Base-by-base conservation (phyloP, 2,113 vertebrate species). In the Numenius arquata region DNA sequence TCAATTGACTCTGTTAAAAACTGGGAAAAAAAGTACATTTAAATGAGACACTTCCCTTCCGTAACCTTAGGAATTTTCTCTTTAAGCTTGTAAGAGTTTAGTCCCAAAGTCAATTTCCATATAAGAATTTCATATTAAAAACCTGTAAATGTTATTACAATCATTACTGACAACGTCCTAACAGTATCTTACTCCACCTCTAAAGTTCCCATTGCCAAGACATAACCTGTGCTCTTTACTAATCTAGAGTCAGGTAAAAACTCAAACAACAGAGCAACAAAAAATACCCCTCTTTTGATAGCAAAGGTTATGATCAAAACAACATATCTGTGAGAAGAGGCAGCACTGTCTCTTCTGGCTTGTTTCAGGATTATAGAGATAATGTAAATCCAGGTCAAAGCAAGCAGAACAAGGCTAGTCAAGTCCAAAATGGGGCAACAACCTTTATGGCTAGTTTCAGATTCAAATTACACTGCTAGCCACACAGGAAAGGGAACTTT, bases 1-100 rank as follows among this genome's bases (percentile, higher is more conserved):
- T 96, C 68, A 95, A 53, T 2, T 53, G 95, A 85, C 40, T 97
- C 96, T 66, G 92, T 53, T 96, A 97, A 95, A 92, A 83, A 34
- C 98, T 98, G 25, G 9, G 19, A 3, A 1, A 3, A 82, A 59
- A 79, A 56, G 29, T 76, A 13, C 70, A n/a, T 82, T 63, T 65
- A 72, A 58, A 27, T 41, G 5, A 90, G 16, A 25, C 15, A 30
- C 0, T 8, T 45, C 5, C 13, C 6, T 87, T 8, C 32, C 53
- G 36, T 77, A 91, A 77, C 11, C 15, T 40, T 19, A 18, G 8
- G 12, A 73, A 34, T 63, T 27, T 38, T 45, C 32, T 45, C 25
- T 55, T 45, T 34, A 36, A 12, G 9, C 22, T 43, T 59, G 0
- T 62, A 75, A 90, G 47, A 89, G 71, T 1, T 53, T 32, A 72